phyloP scores from a whole-genome alignment of 2,797 vertebrate genomes.

The Ispidina picta region DNA sequence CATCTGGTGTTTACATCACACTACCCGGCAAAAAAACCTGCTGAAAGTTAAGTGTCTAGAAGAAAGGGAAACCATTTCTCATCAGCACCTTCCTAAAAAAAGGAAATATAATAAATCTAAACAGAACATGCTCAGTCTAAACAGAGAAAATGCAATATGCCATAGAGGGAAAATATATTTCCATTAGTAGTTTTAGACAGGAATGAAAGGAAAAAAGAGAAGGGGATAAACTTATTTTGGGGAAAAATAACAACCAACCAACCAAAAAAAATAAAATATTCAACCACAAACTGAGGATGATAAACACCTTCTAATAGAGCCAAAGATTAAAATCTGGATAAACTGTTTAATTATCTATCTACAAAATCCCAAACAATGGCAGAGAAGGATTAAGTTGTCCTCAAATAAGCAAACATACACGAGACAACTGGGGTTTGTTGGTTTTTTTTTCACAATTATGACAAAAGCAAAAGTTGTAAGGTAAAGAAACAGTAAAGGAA shows the following conservation, averaged over 20 bases:
- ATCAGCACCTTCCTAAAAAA: background rate
- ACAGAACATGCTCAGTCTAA: constrained; percentile 2
- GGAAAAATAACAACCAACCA: no score
- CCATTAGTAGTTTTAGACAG: background rate
- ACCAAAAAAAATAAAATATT: background rate
- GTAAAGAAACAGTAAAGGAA: background rate
- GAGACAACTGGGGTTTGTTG: background rate
- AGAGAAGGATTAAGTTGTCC: background rate
- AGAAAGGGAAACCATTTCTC: constrained; percentile 4
- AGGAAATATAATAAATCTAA: background rate
- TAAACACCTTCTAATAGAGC: background rate
- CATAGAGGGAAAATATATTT: background rate
- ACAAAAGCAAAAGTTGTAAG: background rate
- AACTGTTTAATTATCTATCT: background rate
- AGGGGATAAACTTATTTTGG: background rate
- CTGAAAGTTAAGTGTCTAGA: background rate
- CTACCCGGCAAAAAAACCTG: background rate
- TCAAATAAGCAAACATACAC: background rate
- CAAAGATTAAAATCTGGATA: background rate
- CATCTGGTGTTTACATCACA: background rate
- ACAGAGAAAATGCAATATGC: background rate
- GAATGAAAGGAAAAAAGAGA: background rate
- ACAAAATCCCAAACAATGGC: background rate
- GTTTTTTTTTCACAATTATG: background rate
- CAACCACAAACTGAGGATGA: no score